Base-by-base conservation (phyloP, 2,888 invertebrate species). In the Omphaloscelis lunosa region DNA sequence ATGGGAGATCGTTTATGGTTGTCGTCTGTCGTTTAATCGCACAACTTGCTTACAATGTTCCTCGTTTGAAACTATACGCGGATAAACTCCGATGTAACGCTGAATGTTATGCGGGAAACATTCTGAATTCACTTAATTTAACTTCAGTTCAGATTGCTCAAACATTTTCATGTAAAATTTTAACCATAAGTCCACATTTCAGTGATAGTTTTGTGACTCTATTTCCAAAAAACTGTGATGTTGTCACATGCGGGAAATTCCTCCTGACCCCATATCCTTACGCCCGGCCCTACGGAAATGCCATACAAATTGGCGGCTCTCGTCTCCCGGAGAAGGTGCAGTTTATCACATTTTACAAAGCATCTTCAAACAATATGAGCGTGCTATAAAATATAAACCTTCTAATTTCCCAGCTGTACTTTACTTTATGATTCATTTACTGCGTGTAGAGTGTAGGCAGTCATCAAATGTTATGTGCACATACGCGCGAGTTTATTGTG, bases 361-460 rank as follows among this genome's bases (percentile, higher is more conserved):
- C n/a, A 48, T 63, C 59, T 59, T 5, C 20, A 53, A 65, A 56
- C 65, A 61, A 53, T 17, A 61, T 15, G 45, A 34, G n/a, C 27
- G 15, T 20, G 39, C 65, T 29, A 29, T 83, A 79, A 61, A 62
- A 56, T 27, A 45, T 74, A n/a, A 81, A 66, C 34, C 59, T 69
- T 62, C 41, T 66, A 66, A 78, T 71, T 59, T 72, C 34, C 48
- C 58, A 75, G 63, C 80, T 71, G 61, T 75, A 65, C 70, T 80
- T 69, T 59, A 63, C 41, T 84, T 80, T 80, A 85, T 66, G 75
- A 74, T 85, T 81, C 85, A 78, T 66, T 86, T 69, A 70, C 59
- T 51, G 48, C 65, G 63, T 78, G 74, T 66, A 75, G 75, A 51
- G 63, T 78, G 74, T 66, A 75, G 75, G 56, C 62, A n/a, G 63